Evolutionary conservation across 2,113 vertebrate species (phyloP).

Genomic region (Brachypodius melanocephalos): DNA sequence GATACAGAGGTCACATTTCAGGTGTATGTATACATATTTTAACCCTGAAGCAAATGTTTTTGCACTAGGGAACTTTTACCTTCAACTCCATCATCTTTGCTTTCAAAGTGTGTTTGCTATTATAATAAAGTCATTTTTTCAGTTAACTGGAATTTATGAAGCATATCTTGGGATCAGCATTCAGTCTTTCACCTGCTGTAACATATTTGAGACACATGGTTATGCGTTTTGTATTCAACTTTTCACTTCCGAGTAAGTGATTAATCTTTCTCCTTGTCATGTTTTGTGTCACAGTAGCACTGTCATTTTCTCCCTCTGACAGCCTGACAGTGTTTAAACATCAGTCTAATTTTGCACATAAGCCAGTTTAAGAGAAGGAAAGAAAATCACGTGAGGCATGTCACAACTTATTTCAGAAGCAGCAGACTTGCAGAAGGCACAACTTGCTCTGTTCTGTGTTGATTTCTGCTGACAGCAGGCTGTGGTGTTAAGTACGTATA

Average conservation of each 20-base stretch:
- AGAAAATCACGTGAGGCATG: slow-evolving; percentile 26
- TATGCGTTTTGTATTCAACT: slow-evolving; percentile 1
- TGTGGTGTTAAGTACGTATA: slow-evolving; percentile 45
- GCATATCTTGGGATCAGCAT: background rate
- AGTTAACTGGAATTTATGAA: background rate
- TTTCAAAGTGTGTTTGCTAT: background rate
- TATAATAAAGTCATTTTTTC: background rate
- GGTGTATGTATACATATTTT: background rate
- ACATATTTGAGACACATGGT: slow-evolving; percentile 15
- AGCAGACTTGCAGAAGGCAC: slow-evolving; percentile 57
- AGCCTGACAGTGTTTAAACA: slow-evolving; percentile 57
- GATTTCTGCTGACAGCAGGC: slow-evolving; percentile 64
- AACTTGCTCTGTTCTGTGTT: slow-evolving; percentile 57
- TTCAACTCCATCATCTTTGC: background rate
- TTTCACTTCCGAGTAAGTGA: slow-evolving; percentile 17
- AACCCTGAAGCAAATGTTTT: background rate
- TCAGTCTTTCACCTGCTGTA: slow-evolving; percentile 17
- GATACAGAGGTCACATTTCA: background rate
- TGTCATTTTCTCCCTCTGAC: slow-evolving; percentile 44
- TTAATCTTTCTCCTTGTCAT: slow-evolving; percentile 55
- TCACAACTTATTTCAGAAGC: slow-evolving; percentile 65
- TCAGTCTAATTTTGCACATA: slow-evolving; percentile 56
- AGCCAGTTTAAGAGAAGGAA: slow-evolving; percentile 4
- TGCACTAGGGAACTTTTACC: background rate
- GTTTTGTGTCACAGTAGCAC: slow-evolving; percentile 47